Percentiles rank a stretch among this genome's conserved stretches.
Conservation (phyloP, 1,140 invertebrate species). For the Drosophila quadrilineata region DNA sequence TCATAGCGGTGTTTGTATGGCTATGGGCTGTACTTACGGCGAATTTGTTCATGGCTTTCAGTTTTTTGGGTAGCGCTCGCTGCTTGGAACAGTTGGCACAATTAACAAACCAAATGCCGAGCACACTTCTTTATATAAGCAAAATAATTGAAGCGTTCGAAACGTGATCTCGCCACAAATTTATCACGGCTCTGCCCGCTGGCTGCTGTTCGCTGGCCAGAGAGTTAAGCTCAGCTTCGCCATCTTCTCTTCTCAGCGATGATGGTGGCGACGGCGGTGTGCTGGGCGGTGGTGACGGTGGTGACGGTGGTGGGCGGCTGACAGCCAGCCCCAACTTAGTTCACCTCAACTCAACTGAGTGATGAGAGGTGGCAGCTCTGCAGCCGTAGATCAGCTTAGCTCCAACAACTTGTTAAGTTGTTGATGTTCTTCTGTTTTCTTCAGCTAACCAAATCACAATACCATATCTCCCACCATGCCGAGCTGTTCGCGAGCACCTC, state of each 20-base stretch:
- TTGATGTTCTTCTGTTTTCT: background rate
- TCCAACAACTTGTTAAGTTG: conserved; percentile 11
- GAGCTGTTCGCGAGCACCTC: background rate
- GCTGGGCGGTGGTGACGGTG: too few relatives aligned
- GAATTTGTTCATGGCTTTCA: conserved; percentile 70
- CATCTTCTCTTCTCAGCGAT: background rate
- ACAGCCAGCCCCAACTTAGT: conserved; percentile 10
- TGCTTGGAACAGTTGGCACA: conserved; percentile 73
- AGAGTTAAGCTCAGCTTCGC: conserved; percentile 8
- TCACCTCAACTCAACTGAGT: conserved; percentile 10
- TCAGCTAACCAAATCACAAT: conserved; percentile 29
- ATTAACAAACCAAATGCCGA: conserved; percentile 72
- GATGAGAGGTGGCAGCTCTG: too few relatives aligned
- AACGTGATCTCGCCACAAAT: conserved; percentile 69
- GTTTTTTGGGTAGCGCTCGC: conserved; percentile 42
- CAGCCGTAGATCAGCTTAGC: too few relatives aligned
- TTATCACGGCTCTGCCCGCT: conserved; percentile 71
- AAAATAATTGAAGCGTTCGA: conserved; percentile 66
- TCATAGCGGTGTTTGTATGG: too few relatives aligned
- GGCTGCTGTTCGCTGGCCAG: too few relatives aligned
- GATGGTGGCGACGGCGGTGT: conserved; percentile 3
- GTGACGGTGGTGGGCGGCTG: conserved; percentile 5
- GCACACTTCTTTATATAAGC: conserved; percentile 79
- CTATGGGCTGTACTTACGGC: conserved; percentile 61
- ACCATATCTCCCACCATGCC: conserved; percentile 12